phyloP scores from a whole-genome alignment of 2,888 invertebrate species.

The Platerodrilus igneus region DNA sequence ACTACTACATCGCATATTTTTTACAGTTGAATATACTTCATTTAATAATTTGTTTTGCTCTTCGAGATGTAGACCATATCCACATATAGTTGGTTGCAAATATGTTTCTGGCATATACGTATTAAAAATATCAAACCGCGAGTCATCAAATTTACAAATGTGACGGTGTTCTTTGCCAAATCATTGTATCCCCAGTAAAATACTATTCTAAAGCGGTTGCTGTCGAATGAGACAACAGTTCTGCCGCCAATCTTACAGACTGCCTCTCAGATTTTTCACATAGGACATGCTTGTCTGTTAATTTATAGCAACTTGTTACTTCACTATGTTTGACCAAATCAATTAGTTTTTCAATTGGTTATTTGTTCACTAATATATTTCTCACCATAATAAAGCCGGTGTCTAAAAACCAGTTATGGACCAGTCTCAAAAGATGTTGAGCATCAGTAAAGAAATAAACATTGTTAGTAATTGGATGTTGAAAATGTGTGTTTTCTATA shows the following conservation, averaged over 20 bases:
- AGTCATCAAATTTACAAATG: constrained; percentile 1
- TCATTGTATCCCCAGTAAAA: not conserved
- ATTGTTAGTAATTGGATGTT: too few relatives aligned
- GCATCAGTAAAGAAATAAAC: too few relatives aligned
- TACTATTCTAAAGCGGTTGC: not conserved
- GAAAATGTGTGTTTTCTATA: too few relatives aligned
- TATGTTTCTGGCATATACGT: constrained; percentile 1
- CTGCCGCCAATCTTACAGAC: not conserved
- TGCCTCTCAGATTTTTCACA: constrained; percentile 1
- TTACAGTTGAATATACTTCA: too few relatives aligned
- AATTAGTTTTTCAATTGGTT: not conserved
- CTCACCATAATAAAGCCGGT: not conserved
- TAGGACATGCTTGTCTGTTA: not conserved
- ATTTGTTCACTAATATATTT: not conserved
- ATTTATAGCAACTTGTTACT: constrained; percentile 1
- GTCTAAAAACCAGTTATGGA: too few relatives aligned
- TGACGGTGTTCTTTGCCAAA: too few relatives aligned
- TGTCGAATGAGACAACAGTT: constrained; percentile 1
- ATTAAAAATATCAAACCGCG: constrained; percentile 7
- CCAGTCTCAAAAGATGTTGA: too few relatives aligned
- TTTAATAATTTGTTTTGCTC: too few relatives aligned
- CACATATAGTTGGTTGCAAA: constrained; percentile 6
- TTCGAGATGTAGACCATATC: too few relatives aligned
- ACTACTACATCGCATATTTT: constrained; percentile 11
- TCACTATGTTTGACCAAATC: too few relatives aligned